A percentile compares a stretch with the other conserved stretches of the same genome.
These are phyloP conservation scores for Peromyscus attwateri DNA, from an alignment of 2,797 vertebrate species.

Conservation along the genomic window DNA sequence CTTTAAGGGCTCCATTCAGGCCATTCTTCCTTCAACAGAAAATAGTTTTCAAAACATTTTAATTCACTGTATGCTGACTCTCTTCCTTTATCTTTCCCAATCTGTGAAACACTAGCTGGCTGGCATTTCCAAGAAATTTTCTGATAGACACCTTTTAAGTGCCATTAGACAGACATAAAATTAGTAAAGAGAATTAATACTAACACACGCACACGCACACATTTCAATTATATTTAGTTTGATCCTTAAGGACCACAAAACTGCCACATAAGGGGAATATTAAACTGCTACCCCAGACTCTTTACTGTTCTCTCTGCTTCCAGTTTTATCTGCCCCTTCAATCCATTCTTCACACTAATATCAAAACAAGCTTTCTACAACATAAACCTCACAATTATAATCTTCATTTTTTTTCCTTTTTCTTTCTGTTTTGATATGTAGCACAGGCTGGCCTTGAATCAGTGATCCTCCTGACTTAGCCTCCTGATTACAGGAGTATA, in stretches of 20 bases:
- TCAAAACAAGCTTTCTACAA: constrained; percentile 48
- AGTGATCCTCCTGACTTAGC: not conserved
- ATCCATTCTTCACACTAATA: constrained; percentile 50
- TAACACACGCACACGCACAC: not conserved
- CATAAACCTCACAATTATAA: constrained; percentile 58
- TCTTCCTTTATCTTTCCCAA: constrained; percentile 27
- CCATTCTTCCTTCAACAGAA: constrained; percentile 19
- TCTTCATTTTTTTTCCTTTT: not conserved
- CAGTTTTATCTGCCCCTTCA: not conserved
- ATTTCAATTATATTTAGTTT: constrained; percentile 4
- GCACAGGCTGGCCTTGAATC: not conserved
- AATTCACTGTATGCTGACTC: constrained; percentile 33
- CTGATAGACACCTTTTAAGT: constrained; percentile 32
- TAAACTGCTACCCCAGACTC: constrained; percentile 27
- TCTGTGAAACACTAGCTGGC: constrained; percentile 18
- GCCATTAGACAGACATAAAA: constrained; percentile 12
- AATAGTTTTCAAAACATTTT: constrained; percentile 24
- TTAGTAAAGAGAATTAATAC: constrained; percentile 46
- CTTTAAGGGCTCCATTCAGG: constrained; percentile 8
- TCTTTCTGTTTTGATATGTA: not conserved
- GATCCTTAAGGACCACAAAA: constrained; percentile 59
- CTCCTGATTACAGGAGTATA: not conserved
- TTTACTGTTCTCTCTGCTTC: not conserved
- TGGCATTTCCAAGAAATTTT: constrained; percentile 42
- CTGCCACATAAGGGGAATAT: constrained; percentile 50